These are phyloP conservation scores for Dolichomitus sp. DNA, from an alignment of 2,888 invertebrate genomes.

Conservation along the genomic window DNA sequence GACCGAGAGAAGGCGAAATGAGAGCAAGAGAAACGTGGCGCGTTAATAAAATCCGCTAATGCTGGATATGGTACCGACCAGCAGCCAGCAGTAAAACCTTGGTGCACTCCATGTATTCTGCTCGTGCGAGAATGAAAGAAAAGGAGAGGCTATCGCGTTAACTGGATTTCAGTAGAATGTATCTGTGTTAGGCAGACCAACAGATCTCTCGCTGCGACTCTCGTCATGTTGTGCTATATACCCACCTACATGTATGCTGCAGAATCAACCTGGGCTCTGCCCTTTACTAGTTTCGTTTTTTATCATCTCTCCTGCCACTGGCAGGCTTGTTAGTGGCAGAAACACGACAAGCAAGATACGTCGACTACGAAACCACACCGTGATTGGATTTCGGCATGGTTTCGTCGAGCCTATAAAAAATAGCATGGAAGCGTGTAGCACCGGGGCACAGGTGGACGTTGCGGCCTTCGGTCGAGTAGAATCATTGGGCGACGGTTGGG, in stretches of 20 bases:
- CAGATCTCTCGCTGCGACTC: not conserved
- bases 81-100: constrained; percentile 20
- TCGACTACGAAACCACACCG: constrained; percentile 20
- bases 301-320: constrained; percentile 23
- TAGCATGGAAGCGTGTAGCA: not conserved
- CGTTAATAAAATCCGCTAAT: constrained; percentile 52
- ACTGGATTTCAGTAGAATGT: constrained; percentile 42
- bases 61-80: not conserved
- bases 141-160: constrained; percentile 17
- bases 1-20: constrained; percentile 24
- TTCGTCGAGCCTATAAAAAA: constrained; percentile 34
- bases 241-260: constrained; percentile 5
- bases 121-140: constrained; percentile 25
- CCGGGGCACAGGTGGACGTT: not conserved
- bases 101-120: constrained; percentile 12
- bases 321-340: constrained; percentile 18
- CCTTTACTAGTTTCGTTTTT: not conserved
- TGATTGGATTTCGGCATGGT: constrained; percentile 38
- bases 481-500: constrained; percentile 34
- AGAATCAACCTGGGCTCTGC: constrained; percentile 3
- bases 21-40: constrained; percentile 33
- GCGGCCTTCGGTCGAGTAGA: constrained; percentile 11
- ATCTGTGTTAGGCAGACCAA: constrained; percentile 36
- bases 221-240: not conserved
- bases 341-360: constrained; percentile 23